Percentiles rank a stretch among this genome's conserved stretches.
Conservation (phyloP, 2,113 vertebrate species). For the Camelus dromedarius region DNA sequence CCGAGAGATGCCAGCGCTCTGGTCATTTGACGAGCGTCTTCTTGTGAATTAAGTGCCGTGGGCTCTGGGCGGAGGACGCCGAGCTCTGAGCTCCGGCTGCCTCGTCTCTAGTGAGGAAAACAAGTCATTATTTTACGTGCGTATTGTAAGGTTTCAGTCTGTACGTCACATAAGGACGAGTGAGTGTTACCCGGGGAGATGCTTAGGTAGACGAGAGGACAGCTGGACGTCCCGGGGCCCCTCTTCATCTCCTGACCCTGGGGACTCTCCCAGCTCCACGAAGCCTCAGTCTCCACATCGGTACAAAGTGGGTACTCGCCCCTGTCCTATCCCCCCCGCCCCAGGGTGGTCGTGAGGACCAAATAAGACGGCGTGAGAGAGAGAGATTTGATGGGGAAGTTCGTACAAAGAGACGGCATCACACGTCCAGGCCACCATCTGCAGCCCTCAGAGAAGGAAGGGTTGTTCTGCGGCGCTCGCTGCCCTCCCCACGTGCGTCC, state of each 20-base stretch:
- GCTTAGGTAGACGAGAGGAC: fast-evolving
- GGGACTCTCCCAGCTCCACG: fast-evolving
- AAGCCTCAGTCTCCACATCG: fast-evolving
- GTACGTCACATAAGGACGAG: fast-evolving
- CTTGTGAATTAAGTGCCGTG: fast-evolving
- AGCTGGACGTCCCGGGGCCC: fast-evolving
- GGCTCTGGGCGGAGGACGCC: neutral
- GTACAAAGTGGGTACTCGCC: fast-evolving
- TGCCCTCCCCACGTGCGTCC: fast-evolving
- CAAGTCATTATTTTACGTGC: neutral
- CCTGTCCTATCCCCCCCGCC: fast-evolving
- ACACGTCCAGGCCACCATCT: fast-evolving
- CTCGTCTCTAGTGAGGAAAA: fast-evolving
- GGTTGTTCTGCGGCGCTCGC: fast-evolving
- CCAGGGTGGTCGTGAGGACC: fast-evolving
- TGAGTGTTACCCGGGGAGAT: fast-evolving
- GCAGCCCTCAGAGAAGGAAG: neutral
- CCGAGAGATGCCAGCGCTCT: fast-evolving
- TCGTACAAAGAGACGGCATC: fast-evolving
- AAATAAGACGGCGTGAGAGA: fast-evolving
- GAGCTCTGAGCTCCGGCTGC: fast-evolving
- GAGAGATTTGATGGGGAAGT: fast-evolving
- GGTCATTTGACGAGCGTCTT: fast-evolving
- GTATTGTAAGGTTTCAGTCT: fast-evolving
- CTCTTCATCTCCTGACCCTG: fast-evolving